Base-by-base conservation (phyloP, 2,113 vertebrate species). In the Chionomys nivalis region DNA sequence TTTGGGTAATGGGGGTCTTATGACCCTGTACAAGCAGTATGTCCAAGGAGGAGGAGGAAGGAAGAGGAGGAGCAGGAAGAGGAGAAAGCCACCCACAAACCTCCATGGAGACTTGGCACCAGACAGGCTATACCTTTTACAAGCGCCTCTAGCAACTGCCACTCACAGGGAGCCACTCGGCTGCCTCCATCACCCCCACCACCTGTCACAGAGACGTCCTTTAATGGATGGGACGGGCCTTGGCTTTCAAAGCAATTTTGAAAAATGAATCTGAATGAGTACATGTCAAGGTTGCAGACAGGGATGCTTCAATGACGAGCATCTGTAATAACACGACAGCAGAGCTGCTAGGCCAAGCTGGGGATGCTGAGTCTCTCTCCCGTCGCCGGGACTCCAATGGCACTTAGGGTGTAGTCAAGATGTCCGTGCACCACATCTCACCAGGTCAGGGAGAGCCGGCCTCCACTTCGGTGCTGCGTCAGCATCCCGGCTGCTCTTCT, bases 191-290 rank as follows among this genome's bases (percentile, higher is more conserved):
- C 92, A 82, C n/a, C 55, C 52, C 76, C 4, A 24, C 63, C 55
- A 89, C 72, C 90, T 93, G 92, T 94, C 96, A 95, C 52, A 82
- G 77, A 95, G 90, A 49, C 88, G 61, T 79, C 81, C 77, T 58
- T 77, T 97, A 97, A 96, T 96, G 90, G 95, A 95, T 92, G 89
- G 96, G 88, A 93, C 0, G 39, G 88, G 52, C 94, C 93, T 42
- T 90, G 70, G 92, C 96, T 96, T 97, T 97, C 96, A 94, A 81
- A 96, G 93, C 49, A 96, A 95, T 97, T 96, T 89, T 95, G 78
- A 94, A 97, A 97, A 97, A 93, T 94, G 94, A 97, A 94, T 91
- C 77, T 76, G 88, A 96, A 96, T 95, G 0, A 11, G 85, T 76
- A 49, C 77, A 91, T 87, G 92, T 89, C 95, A 96, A 95, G 91